Conservation (phyloP, 2,797 vertebrate species). For the Ammospiza maritima region DNA sequence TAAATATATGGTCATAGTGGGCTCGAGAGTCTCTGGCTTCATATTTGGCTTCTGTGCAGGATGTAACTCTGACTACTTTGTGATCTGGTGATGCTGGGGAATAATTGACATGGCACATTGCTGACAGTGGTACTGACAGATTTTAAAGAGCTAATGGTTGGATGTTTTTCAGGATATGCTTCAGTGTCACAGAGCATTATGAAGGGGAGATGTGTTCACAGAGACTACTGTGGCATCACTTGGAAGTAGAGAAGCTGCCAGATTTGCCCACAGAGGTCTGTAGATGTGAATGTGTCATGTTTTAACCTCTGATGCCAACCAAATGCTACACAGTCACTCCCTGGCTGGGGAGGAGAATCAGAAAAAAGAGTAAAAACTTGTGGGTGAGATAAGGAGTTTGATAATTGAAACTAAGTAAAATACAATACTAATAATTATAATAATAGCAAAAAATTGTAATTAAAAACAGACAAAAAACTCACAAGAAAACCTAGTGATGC, state of each 20-base stretch:
- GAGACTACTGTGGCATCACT: not conserved
- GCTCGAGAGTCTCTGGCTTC: not conserved
- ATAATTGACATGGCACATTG: not conserved
- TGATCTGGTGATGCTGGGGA: not conserved
- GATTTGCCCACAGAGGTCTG: not conserved
- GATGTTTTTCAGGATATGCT: not conserved
- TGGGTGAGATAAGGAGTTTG: not conserved
- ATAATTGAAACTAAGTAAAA: not conserved
- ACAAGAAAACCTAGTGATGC: not conserved
- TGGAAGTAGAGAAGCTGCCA: not conserved
- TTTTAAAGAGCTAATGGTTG: not conserved
- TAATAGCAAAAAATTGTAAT: not conserved
- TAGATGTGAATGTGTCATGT: not conserved
- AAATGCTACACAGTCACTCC: not conserved
- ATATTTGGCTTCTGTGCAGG: not conserved
- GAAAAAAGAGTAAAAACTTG: not conserved
- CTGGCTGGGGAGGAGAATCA: not conserved
- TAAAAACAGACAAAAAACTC: not conserved
- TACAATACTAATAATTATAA: not conserved
- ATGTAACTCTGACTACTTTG: not conserved
- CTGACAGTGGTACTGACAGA: not conserved
- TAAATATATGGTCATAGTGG: not conserved
- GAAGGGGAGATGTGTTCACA: not conserved
- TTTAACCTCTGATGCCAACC: not conserved
- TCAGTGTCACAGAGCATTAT: not conserved